Conservation (phyloP, 2,888 invertebrate species). For the Netelia inedita region DNA sequence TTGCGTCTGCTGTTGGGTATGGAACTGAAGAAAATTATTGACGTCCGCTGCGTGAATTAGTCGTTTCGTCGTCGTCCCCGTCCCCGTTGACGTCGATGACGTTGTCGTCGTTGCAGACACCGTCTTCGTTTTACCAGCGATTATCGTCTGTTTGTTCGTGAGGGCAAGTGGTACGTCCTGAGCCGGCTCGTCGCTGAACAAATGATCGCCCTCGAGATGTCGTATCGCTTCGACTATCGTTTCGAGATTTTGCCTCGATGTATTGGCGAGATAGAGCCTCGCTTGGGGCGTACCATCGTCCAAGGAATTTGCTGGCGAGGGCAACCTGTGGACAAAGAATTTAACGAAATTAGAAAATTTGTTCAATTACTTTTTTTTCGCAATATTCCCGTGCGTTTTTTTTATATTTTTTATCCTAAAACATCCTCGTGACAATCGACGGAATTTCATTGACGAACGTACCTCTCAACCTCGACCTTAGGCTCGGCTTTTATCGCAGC, state of each 20-base stretch:
- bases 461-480: constrained; percentile 90
- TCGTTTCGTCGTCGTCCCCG: constrained; percentile 60
- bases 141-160: constrained; percentile 80
- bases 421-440: not conserved
- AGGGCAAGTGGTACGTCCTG: constrained; percentile 83
- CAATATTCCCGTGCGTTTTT: not conserved
- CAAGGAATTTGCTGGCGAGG: constrained; percentile 86
- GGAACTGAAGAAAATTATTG: constrained; percentile 88
- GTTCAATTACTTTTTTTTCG: not conserved
- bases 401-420: not conserved
- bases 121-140: constrained; percentile 47
- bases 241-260: constrained; percentile 97
- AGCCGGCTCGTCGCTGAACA: constrained; percentile 92
- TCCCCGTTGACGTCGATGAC: constrained; percentile 74
- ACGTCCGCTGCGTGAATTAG: constrained; percentile 87
- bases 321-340: constrained; percentile 85
- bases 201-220: constrained; percentile 97
- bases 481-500: constrained; percentile 96
- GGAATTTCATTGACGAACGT: not conserved
- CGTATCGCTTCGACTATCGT: constrained; percentile 99
- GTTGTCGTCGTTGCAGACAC: constrained; percentile 87
- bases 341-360: constrained; percentile 72
- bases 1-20: constrained; percentile 85
- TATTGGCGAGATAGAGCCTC: constrained; percentile 88
- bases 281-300: constrained; percentile 86